Conservation (phyloP, 2,888 invertebrate genomes). For the Halocaridina rubra region DNA sequence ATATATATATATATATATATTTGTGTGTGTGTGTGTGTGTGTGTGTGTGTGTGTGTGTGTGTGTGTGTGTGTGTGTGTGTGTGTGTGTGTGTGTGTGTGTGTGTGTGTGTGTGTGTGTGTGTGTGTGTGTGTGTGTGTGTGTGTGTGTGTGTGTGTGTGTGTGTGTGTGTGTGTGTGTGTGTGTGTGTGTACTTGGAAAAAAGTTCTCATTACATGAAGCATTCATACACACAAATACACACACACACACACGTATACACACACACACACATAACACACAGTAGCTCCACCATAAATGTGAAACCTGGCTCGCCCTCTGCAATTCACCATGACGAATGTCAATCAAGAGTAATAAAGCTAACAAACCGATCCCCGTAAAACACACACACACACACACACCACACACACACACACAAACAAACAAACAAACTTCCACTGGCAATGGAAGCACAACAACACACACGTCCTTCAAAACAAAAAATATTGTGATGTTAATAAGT, state of each 20-base stretch:
- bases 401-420: neutral
- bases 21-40: neutral
- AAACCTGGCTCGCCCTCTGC: too few species aligned
- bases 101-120: neutral
- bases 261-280: neutral
- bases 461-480: neutral
- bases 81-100: neutral
- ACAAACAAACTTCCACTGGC: neutral
- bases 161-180: neutral
- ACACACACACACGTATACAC: neutral
- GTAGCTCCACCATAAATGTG: too few species aligned
- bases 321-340: too few species aligned
- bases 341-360: too few species aligned
- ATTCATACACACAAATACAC: neutral
- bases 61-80: neutral
- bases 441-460: too few species aligned
- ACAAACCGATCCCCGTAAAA: too few species aligned
- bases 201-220: neutral
- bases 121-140: neutral
- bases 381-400: neutral
- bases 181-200: neutral
- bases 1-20: neutral
- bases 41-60: neutral
- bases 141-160: neutral
- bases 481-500: neutral